These are phyloP conservation scores for Zaprionus bogoriensis DNA, from an alignment of 2,888 invertebrate species.

Conservation along the genomic window DNA sequence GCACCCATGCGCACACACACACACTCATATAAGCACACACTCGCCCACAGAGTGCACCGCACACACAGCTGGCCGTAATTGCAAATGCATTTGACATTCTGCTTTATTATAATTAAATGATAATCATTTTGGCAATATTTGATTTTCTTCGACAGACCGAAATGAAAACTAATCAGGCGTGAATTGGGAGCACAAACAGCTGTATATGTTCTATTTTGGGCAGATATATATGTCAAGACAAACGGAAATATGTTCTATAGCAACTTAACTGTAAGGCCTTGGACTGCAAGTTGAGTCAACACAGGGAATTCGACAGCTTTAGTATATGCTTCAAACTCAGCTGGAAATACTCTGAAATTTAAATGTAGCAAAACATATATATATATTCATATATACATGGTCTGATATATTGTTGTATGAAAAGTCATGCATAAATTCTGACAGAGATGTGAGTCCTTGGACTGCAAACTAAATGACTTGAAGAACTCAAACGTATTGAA, in stretches of 20 bases:
- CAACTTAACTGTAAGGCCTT: not conserved
- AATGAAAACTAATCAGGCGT: conserved; percentile 54
- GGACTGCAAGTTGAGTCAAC: too few species aligned
- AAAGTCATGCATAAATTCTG: too few species aligned
- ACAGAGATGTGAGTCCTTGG: too few species aligned
- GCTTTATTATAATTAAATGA: conserved; percentile 72
- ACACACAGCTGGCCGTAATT: conserved; percentile 19
- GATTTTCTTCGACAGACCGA: conserved; percentile 32
- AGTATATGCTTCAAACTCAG: too few species aligned
- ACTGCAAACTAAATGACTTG: too few species aligned
- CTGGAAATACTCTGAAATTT: too few species aligned
- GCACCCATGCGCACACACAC: conserved; percentile 11
- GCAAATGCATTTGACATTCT: conserved; percentile 56
- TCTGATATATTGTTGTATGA: too few species aligned
- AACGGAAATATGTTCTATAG: too few species aligned
- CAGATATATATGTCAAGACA: not conserved
- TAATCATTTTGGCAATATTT: conserved; percentile 73
- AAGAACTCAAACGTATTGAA: too few species aligned
- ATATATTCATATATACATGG: too few species aligned
- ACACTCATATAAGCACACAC: conserved; percentile 16
- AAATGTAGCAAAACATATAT: too few species aligned
- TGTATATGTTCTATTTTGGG: not conserved
- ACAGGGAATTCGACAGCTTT: too few species aligned
- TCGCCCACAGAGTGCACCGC: conserved; percentile 13
- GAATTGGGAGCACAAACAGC: conserved; percentile 7